phyloP scores from a whole-genome alignment of 2,113 vertebrate species.

The Steatornis caripensis region DNA sequence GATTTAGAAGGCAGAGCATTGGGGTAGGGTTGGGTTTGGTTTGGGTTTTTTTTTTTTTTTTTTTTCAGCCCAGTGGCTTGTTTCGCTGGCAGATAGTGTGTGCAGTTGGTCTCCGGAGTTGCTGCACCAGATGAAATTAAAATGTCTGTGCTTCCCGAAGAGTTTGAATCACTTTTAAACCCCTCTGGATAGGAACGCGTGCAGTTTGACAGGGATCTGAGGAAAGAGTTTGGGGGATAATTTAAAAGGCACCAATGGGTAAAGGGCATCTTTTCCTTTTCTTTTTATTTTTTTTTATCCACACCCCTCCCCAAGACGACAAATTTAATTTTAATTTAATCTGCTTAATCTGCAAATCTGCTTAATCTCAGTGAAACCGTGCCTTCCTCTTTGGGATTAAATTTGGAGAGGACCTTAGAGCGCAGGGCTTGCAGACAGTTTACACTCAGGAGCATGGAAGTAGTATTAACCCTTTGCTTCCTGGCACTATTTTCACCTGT shows the following conservation, averaged over 20 bases:
- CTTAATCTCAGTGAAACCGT: background rate
- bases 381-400: background rate
- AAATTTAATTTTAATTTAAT: background rate
- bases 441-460: background rate
- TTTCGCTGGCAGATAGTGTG: background rate
- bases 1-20: background rate
- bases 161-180: background rate
- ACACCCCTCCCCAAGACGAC: too few relatives aligned
- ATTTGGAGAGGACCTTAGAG: background rate
- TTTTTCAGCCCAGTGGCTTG: background rate
- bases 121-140: background rate
- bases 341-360: background rate
- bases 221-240: background rate
- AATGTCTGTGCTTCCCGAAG: background rate
- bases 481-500: background rate
- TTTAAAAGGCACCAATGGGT: background rate
- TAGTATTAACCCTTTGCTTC: background rate
- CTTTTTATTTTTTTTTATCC: rapidly evolving
- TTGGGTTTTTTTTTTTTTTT: background rate
- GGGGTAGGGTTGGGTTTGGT: too few relatives aligned
- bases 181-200: background rate
- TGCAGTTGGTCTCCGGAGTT: background rate
- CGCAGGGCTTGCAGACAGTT: background rate
- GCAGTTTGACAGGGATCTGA: conserved; percentile 16
- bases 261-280: background rate